These are phyloP conservation scores for Samia ricini DNA, from an alignment of 1,140 invertebrate species.

Conservation along the genomic window DNA sequence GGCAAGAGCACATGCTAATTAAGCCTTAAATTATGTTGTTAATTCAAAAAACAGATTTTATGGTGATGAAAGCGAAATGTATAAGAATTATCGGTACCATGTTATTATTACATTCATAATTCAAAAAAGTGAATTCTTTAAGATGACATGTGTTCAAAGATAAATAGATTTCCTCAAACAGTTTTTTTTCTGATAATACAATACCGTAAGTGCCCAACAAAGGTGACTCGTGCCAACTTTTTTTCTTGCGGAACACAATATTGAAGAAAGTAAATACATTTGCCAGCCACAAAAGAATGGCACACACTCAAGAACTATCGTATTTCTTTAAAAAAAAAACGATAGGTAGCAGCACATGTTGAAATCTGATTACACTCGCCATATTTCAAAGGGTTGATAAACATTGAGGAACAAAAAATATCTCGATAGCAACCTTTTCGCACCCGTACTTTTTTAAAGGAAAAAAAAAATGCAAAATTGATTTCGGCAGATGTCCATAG, in stretches of 20 bases:
- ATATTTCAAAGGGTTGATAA: constrained; percentile 71
- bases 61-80: neutral
- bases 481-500: constrained; percentile 75
- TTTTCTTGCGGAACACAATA: constrained; percentile 63
- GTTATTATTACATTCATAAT: neutral
- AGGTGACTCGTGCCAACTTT: constrained; percentile 66
- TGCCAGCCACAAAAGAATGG: constrained; percentile 62
- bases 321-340: constrained; percentile 60
- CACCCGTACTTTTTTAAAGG: constrained; percentile 44
- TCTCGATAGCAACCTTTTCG: constrained; percentile 49
- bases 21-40: neutral
- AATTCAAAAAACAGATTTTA: neutral
- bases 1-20: too few species aligned
- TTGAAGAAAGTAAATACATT: constrained; percentile 68
- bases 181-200: neutral
- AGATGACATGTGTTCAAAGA: neutral
- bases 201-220: constrained; percentile 30
- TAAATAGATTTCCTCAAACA: neutral
- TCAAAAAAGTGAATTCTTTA: neutral
- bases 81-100: neutral
- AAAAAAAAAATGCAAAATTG: constrained; percentile 72
- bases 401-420: constrained; percentile 51
- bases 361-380: constrained; percentile 68
- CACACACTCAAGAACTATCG: constrained; percentile 71
- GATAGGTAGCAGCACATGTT: constrained; percentile 72